Evolutionary conservation across 2,888 invertebrate genomes (phyloP).

Genomic region (Lymantria monacha): DNA sequence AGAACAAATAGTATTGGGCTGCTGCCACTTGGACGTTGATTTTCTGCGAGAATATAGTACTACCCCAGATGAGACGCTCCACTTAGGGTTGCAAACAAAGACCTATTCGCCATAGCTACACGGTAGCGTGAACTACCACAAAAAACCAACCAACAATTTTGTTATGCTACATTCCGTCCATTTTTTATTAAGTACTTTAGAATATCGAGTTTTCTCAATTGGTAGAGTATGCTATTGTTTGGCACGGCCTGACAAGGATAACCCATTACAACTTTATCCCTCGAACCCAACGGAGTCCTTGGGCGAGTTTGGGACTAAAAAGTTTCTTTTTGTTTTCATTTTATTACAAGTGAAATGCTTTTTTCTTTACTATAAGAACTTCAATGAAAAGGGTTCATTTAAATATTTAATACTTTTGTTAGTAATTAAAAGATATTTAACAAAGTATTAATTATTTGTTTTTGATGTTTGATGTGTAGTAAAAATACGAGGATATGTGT

Average conservation of each 20-base stretch:
- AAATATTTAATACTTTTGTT: neutral
- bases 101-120: too few relatives aligned
- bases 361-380: neutral
- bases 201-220: constrained; percentile 5
- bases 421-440: too few relatives aligned
- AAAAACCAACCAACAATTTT: too few relatives aligned
- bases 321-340: constrained; percentile 10
- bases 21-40: too few relatives aligned
- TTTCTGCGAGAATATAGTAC: too few relatives aligned
- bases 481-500: too few relatives aligned
- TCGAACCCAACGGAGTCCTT: constrained; percentile 7
- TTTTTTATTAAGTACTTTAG: neutral
- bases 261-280: constrained; percentile 38
- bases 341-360: constrained; percentile 11
- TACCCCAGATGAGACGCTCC: too few relatives aligned
- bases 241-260: constrained; percentile 30
- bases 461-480: too few relatives aligned
- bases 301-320: constrained; percentile 4
- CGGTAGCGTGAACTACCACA: too few relatives aligned
- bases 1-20: too few relatives aligned
- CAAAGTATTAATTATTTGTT: too few relatives aligned
- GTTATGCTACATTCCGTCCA: neutral
- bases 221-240: constrained; percentile 20
- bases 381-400: constrained; percentile 1
- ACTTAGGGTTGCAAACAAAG: too few relatives aligned